A percentile compares a stretch with the other conserved stretches of the same genome.
These are phyloP conservation scores for Bedellia somnulentella DNA, from an alignment of 2,888 invertebrate genomes.

Conservation along the genomic window DNA sequence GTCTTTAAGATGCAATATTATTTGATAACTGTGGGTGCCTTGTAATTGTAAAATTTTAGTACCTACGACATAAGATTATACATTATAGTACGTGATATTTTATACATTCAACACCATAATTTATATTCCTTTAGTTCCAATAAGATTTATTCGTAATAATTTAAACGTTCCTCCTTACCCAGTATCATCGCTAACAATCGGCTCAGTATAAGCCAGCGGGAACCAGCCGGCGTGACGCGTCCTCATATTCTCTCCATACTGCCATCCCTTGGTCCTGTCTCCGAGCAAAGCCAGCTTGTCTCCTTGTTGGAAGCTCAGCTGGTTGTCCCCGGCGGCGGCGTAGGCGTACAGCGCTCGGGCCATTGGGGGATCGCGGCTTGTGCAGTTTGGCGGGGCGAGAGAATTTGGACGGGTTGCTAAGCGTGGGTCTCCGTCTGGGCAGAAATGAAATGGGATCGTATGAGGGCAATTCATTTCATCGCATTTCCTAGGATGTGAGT, in stretches of 20 bases:
- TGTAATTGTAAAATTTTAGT: too few species aligned
- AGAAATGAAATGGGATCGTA: background rate
- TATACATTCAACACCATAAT: too few species aligned
- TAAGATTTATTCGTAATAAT: too few species aligned
- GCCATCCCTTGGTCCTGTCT: conserved; percentile 93
- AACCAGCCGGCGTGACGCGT: conserved; percentile 96
- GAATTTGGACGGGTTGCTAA: conserved; percentile 64
- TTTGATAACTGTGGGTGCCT: too few species aligned
- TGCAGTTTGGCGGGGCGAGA: conserved; percentile 61
- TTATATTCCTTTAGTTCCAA: too few species aligned
- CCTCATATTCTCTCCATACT: conserved; percentile 91
- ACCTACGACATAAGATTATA: too few species aligned
- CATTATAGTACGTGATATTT: too few species aligned
- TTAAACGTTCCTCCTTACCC: conserved; percentile 38
- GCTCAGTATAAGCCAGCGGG: conserved; percentile 91
- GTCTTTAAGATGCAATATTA: too few species aligned
- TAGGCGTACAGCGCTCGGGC: conserved; percentile 89
- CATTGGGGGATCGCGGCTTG: conserved; percentile 70
- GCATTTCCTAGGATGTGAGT: background rate
- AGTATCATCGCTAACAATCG: conserved; percentile 67
- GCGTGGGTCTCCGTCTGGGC: conserved; percentile 32
- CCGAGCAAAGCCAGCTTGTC: conserved; percentile 87
- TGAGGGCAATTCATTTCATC: background rate
- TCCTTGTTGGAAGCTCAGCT: conserved; percentile 88
- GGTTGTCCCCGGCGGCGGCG: conserved; percentile 86